Percentiles rank a stretch among this genome's conserved stretches.
These are phyloP conservation scores for Amphipoea lucens DNA, from an alignment of 2,888 invertebrate genomes.

Conservation along the genomic window DNA sequence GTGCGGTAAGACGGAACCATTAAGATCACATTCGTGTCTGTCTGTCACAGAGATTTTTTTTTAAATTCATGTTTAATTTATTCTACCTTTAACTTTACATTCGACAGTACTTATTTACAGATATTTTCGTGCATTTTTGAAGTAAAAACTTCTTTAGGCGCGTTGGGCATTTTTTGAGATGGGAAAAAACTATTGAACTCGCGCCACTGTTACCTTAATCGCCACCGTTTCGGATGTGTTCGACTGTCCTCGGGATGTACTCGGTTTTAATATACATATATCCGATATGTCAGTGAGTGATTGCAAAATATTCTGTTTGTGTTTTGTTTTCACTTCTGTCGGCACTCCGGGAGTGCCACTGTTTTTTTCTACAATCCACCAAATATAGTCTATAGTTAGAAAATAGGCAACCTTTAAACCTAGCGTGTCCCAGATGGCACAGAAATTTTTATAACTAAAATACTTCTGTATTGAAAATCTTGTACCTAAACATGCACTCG, in stretches of 20 bases:
- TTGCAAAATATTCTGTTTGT: too few species aligned
- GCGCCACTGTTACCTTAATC: too few species aligned
- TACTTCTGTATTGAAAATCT: constrained; percentile 39
- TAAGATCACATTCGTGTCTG: neutral
- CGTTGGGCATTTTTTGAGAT: too few species aligned
- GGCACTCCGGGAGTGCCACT: too few species aligned
- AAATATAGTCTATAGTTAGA: constrained; percentile 20
- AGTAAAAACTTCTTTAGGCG: too few species aligned
- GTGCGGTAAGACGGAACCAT: neutral
- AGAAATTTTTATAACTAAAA: constrained; percentile 36
- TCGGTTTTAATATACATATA: too few species aligned
- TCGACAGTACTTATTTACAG: neutral
- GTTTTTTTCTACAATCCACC: neutral
- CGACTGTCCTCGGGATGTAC: too few species aligned
- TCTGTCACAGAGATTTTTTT: neutral
- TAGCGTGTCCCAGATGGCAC: constrained; percentile 41
- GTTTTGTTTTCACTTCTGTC: too few species aligned
- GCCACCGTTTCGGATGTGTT: too few species aligned
- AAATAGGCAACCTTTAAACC: constrained; percentile 16
- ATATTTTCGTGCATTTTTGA: neutral
- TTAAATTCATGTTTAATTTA: neutral
- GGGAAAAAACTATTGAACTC: too few species aligned
- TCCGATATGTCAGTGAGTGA: too few species aligned
- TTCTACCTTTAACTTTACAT: neutral
- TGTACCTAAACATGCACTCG: constrained; percentile 26